phyloP scores from a whole-genome alignment of 2,113 vertebrate species.

The Tretioscincus oriximinensis region DNA sequence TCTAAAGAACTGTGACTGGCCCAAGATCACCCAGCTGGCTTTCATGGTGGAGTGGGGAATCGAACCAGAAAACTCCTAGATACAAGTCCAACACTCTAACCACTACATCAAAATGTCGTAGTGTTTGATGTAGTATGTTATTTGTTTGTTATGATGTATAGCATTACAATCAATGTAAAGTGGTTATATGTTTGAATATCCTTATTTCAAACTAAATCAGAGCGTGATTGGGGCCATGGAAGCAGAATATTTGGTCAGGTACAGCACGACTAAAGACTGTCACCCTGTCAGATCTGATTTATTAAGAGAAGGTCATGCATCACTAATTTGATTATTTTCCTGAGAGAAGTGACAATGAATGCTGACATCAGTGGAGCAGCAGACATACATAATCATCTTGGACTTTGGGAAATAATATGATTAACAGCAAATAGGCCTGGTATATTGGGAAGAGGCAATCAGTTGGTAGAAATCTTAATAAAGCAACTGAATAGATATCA shows the following conservation, averaged over 20 bases:
- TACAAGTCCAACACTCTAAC: too few relatives aligned
- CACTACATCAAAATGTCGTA: too few relatives aligned
- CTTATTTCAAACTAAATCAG: background rate
- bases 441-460: background rate
- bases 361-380: conserved; percentile 14
- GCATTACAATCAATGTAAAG: too few relatives aligned
- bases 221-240: conserved; percentile 2
- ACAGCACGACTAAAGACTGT: background rate
- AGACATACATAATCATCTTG: conserved; percentile 24
- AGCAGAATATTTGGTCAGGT: conserved; percentile 3
- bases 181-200: background rate
- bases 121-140: too few relatives aligned
- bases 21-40: too few relatives aligned
- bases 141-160: too few relatives aligned
- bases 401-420: background rate
- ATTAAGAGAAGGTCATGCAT: conserved; percentile 10
- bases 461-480: conserved; percentile 18
- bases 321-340: conserved; percentile 40
- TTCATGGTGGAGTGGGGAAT: too few relatives aligned
- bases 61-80: too few relatives aligned
- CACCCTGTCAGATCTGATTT: conserved; percentile 27
- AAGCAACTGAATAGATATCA: conserved; percentile 2
- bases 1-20: too few relatives aligned
- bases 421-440: background rate
- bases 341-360: background rate